phyloP scores from a whole-genome alignment of 2,113 vertebrate species.

The Epinephelus cyanopodus region DNA sequence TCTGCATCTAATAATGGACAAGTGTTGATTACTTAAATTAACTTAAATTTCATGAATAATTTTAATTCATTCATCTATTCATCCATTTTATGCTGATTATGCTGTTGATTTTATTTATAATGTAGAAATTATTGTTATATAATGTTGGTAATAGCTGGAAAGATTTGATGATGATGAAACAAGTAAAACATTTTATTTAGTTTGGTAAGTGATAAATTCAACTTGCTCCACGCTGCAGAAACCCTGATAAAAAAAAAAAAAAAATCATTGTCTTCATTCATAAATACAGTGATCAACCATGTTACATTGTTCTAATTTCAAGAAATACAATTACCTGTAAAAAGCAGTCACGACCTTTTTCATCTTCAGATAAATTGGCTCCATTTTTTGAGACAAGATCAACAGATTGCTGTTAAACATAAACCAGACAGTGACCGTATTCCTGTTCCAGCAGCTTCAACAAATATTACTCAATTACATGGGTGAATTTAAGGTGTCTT shows the following conservation, averaged over 20 bases:
- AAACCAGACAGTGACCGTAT: conserved; percentile 9
- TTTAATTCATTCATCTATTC: not conserved
- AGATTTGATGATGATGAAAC: too few relatives aligned
- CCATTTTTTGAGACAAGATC: not conserved
- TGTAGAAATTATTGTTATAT: not conserved
- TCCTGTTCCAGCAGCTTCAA: conserved; percentile 19
- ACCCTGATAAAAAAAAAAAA: too few relatives aligned
- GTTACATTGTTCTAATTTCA: not conserved
- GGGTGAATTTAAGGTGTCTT: conserved; percentile 8
- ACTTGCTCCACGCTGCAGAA: too few relatives aligned
- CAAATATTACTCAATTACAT: not conserved
- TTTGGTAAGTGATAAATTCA: too few relatives aligned
- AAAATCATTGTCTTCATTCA: too few relatives aligned
- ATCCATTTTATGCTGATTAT: not conserved
- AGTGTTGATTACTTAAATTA: not conserved
- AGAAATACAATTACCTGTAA: not conserved
- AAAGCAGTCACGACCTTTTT: not conserved
- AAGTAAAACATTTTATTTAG: too few relatives aligned
- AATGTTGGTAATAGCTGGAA: too few relatives aligned
- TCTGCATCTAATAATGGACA: not conserved
- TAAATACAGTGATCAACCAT: too few relatives aligned
- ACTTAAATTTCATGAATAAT: not conserved
- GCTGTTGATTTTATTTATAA: not conserved
- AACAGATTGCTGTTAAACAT: conserved; percentile 43
- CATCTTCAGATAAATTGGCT: not conserved